Evolutionary conservation across 2,888 invertebrate genomes (phyloP), one percentile per base, ranked within the genome.

Genomic region (Coelogynopora nodosa): DNA sequence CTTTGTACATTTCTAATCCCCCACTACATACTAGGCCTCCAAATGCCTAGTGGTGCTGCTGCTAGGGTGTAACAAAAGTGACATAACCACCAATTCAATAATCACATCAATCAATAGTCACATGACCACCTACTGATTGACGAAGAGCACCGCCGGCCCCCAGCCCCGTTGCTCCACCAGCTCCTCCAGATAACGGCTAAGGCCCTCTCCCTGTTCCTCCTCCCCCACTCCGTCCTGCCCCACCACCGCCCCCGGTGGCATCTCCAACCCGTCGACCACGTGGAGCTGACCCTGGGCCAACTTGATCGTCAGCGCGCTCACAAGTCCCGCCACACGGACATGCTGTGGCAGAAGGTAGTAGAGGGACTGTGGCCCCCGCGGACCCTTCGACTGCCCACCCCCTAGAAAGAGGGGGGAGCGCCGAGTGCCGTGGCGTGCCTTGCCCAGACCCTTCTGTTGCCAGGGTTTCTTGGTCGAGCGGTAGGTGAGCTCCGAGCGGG

Each of bases 141-240:
- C 94, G 92, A 99, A 95, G 0, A 99, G 93, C 13, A 97, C 96
- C 10, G 98, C 97, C 67, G 96, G 95, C 13, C 99, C 99, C 99
- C 99, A 99, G 91, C 95, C 95, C 89, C 98, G 94, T 80, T 94
- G 93, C 89, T 95, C 95, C 31, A 96, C 94, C 84, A 99, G 92
- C 89, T 96, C 95, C 89, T 94, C 93, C 5, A 99, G 92, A 90
- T 94, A 88, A n/a, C n/a, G n/a, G n/a, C n/a, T n/a, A n/a, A 87
- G 10, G 80, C 27, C 26, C 13, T 87, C 1, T 88, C 81, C 67
- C 88, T 88, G 89, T 92, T 92, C n/a, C n/a, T n/a, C n/a, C 89
- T 95, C 95, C 31, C 96, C 94, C 84, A 99, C 92, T 89, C 96
- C 95, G 89, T 94, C 93, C 5, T 99, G 92, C 90, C 94, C 87